Evolutionary conservation across 2,113 vertebrate species (phyloP), one percentile per base, ranked within the genome.

Genomic region (Salminus brasiliensis): DNA sequence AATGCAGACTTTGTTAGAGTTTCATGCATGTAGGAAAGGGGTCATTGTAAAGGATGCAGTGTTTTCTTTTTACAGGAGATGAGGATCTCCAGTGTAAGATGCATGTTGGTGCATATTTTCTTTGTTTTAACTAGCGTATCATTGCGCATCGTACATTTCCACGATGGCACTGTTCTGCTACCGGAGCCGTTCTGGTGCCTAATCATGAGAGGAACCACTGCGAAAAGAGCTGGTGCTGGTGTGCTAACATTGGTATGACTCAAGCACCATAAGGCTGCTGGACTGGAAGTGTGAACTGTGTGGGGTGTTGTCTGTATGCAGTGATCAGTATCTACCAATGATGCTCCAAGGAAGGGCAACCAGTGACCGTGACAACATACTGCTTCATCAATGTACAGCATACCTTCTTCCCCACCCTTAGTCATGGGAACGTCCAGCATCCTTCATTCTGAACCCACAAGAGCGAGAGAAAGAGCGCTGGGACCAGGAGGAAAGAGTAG

Each of bases 1-100:
- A 69, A 18, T 62, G 76, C 27, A 62, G 52, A 62, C 55, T 30
- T 60, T 78, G 76, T 78, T 32, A 6, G n/a, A 55, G 36, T 41
- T 69, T 32, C 15, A 27, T 34, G 41, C 55, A 49, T 34, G 55
- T 71, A 59, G 63, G 41, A 71, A 23, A 49, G 43, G 15, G 55
- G 21, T 62, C 53, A 36, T 25, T 21, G 53, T 70, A 55, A 34
- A 68, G 53, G 23, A 69, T 25, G 23, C 18, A 30, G 74, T 43
- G 63, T 41, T 66, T 66, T 39, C 62, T n/a, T 36, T 32, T 10
- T n/a, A 39, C 39, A 2, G 21, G 9, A 4, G 12, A 66, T 66
- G 3, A 16, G 59, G 16, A 39, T 36, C 62, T 39, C 8, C 18
- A 23, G 62, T 39, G 32, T 11, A 66, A 39, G 32, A 23, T 34